Conservation (phyloP, 2,888 invertebrate genomes). For the Caenorhabditis sp. region DNA sequence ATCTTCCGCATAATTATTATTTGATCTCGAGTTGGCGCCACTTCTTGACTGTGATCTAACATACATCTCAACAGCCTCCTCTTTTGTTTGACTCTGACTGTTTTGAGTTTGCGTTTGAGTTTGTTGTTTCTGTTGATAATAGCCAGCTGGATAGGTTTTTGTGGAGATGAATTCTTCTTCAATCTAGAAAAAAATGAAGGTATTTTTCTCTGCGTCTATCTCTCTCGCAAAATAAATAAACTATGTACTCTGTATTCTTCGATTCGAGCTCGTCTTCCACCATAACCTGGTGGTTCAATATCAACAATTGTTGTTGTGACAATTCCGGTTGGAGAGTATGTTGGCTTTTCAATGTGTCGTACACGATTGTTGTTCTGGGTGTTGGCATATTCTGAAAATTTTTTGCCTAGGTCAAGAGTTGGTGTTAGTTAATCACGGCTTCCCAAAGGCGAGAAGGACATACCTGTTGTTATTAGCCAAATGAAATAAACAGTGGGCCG, state of each 20-base stretch:
- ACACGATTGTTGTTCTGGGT: slow-evolving; percentile 12
- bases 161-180: slow-evolving; percentile 40
- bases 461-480: too few species aligned
- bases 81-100: slow-evolving; percentile 1
- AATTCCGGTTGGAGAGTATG: slow-evolving; percentile 42
- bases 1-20: slow-evolving; percentile 10
- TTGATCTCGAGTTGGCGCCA: slow-evolving; percentile 4
- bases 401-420: too few species aligned
- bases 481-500: too few species aligned
- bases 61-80: slow-evolving; percentile 8
- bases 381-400: slow-evolving; percentile 17
- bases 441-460: too few species aligned
- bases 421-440: too few species aligned
- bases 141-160: slow-evolving; percentile 7
- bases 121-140: slow-evolving; percentile 7
- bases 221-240: neutral
- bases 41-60: slow-evolving; percentile 1
- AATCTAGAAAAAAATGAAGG: slow-evolving; percentile 19
- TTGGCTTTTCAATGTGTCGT: slow-evolving; percentile 20
- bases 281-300: slow-evolving; percentile 47
- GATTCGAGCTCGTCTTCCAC: slow-evolving; percentile 12
- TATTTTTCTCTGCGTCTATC: neutral
- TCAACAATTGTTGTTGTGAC: slow-evolving; percentile 56
- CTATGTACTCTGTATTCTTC: slow-evolving; percentile 25
- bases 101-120: neutral